These are phyloP conservation scores for Planococcus citri DNA, from an alignment of 1,140 invertebrate genomes.

Conservation along the genomic window DNA sequence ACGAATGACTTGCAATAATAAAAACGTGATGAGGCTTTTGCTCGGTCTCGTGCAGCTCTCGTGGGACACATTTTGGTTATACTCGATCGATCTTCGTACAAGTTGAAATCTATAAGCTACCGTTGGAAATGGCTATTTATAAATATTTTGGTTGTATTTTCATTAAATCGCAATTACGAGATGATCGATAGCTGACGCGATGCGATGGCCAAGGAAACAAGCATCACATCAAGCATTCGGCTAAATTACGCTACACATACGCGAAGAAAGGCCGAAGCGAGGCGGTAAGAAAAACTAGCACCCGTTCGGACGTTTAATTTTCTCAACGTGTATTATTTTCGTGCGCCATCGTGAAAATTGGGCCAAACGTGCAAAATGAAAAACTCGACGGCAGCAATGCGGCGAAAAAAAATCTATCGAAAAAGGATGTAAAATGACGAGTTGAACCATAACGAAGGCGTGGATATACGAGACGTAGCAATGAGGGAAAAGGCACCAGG, in stretches of 20 bases:
- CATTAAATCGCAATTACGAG: not conserved
- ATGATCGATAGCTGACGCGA: not conserved
- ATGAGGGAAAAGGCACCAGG: too few species aligned
- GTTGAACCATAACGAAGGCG: conserved; percentile 11
- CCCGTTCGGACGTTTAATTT: too few species aligned
- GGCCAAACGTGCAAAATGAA: not conserved
- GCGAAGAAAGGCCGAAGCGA: too few species aligned
- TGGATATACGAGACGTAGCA: not conserved
- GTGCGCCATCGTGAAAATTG: not conserved
- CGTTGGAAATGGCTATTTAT: not conserved
- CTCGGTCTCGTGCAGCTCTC: too few species aligned
- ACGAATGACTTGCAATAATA: too few species aligned
- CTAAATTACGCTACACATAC: too few species aligned
- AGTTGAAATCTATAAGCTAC: not conserved
- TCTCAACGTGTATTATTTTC: too few species aligned
- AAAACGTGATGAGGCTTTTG: too few species aligned
- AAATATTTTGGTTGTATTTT: conserved; percentile 19
- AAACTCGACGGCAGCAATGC: not conserved
- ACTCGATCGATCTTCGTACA: not conserved
- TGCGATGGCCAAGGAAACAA: too few species aligned
- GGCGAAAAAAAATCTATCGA: conserved; percentile 9
- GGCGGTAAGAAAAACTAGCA: too few species aligned
- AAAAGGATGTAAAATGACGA: conserved; percentile 16
- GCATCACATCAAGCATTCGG: too few species aligned
- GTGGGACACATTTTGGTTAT: not conserved